Percentiles rank a stretch among this genome's conserved stretches.
These are phyloP conservation scores for Girardinus metallicus DNA, from an alignment of 2,797 vertebrate species.

Conservation along the genomic window DNA sequence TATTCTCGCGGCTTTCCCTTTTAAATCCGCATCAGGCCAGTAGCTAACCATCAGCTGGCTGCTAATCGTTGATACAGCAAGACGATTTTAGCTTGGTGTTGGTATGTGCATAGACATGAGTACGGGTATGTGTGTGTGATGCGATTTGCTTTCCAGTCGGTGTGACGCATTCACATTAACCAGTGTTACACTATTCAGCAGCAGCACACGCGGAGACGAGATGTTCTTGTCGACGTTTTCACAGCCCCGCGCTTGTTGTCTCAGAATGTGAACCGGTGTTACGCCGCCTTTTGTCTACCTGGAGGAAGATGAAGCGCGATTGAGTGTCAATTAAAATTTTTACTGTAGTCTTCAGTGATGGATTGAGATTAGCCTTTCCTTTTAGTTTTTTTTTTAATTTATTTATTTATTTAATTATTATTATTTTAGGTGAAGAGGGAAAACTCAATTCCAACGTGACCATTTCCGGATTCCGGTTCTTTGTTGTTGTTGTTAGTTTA, in stretches of 20 bases:
- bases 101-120: too few relatives aligned
- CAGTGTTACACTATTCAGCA: neutral
- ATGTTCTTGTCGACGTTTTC: neutral
- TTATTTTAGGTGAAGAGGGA: too few relatives aligned
- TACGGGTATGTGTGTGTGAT: too few relatives aligned
- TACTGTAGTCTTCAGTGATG: neutral
- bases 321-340: neutral
- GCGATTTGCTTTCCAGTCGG: neutral
- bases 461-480: neutral
- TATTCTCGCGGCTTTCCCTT: rapidly evolving
- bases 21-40: neutral
- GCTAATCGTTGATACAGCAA: neutral
- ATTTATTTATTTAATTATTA: too few relatives aligned
- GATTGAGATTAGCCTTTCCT: neutral
- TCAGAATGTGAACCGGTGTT: neutral
- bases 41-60: neutral
- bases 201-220: neutral
- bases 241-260: neutral
- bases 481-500: neutral
- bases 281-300: neutral
- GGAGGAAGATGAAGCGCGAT: neutral
- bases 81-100: neutral
- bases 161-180: neutral
- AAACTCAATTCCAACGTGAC: too few relatives aligned
- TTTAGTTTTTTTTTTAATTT: neutral